Evolutionary conservation across 2,888 invertebrate genomes (phyloP), one percentile per base, ranked within the genome.

Genomic region (Netelia melanura): DNA sequence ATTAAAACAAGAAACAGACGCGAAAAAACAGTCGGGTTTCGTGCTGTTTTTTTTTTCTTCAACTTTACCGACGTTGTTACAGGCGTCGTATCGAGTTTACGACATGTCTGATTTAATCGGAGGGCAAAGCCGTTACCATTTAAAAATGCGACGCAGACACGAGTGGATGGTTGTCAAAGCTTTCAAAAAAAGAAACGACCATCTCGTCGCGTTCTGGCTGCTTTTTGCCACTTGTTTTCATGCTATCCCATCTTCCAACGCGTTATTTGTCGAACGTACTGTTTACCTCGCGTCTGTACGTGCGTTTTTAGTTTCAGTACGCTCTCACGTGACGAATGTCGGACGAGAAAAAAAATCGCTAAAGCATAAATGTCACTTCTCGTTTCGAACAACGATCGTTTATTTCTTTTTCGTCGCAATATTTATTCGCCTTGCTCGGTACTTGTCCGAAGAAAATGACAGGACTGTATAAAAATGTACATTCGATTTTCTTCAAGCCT

Each of bases 21-120:
- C 38, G 71, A 54, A 8, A 80, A 62, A 11, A 58, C 23, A 38
- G 62, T 11, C 14, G 11, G 25, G 30, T 6, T 62, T 30, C 38
- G 62, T 17, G 30, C 30, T 6, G 5, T 6, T 62, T 30, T 38
- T 62, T 62, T 58, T 30, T 38, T 62, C 30, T 58, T 21, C 10
- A 11, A 44, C 71, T 21, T 5, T 43, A 56, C 23, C 11, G 38
- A 9, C 30, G 21, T 23, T 30, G 30, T 72, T 17, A 58, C 21
- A 52, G 30, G n/a, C 72, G 71, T 62, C 30, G 52, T 30, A 65
- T 23, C 72, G 54, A 65, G 68, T 75, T 74, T 67, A 38, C 67
- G 58, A 44, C 17, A 21, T 75, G 48, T 80, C 64, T 64, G 65
- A 75, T 64, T 5, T 48, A 56, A 70, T 75, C 70, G 43, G 48